phyloP scores from a whole-genome alignment of 2,113 vertebrate genomes.

The Eulacestoma nigropectus region DNA sequence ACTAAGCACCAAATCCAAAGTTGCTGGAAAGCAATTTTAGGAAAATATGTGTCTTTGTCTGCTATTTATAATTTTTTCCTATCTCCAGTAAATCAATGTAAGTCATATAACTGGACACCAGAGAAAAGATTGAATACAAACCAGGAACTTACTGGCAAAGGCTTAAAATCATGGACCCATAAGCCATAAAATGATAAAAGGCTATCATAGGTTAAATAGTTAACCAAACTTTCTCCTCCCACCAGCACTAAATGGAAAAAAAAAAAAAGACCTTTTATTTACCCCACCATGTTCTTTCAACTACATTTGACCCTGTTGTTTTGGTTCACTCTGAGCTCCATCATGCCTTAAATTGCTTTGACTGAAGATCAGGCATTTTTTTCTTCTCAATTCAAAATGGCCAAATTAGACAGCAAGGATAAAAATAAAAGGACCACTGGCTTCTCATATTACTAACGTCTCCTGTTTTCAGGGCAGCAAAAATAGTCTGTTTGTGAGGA shows the following conservation, averaged over 20 bases:
- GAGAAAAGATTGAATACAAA: neutral
- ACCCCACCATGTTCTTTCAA: slow-evolving; percentile 35
- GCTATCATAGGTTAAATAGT: slow-evolving; percentile 38
- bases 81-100: neutral
- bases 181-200: slow-evolving; percentile 33
- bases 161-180: neutral
- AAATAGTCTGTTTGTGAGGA: neutral
- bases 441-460: neutral
- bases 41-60: neutral
- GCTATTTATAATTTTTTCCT: neutral
- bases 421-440: neutral
- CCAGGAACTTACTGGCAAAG: neutral
- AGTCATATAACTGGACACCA: neutral
- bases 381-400: slow-evolving; percentile 10
- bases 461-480: neutral
- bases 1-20: neutral
- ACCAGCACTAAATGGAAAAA: neutral
- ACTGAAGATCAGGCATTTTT: slow-evolving; percentile 5
- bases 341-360: slow-evolving; percentile 23
- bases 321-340: slow-evolving; percentile 11
- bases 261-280: slow-evolving; percentile 18
- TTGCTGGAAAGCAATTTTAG: neutral
- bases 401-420: neutral
- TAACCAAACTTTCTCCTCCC: slow-evolving; percentile 61
- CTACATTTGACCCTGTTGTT: slow-evolving; percentile 45